phyloP scores from a whole-genome alignment of 2,113 vertebrate genomes.

The Hirundichthys speculiger region DNA sequence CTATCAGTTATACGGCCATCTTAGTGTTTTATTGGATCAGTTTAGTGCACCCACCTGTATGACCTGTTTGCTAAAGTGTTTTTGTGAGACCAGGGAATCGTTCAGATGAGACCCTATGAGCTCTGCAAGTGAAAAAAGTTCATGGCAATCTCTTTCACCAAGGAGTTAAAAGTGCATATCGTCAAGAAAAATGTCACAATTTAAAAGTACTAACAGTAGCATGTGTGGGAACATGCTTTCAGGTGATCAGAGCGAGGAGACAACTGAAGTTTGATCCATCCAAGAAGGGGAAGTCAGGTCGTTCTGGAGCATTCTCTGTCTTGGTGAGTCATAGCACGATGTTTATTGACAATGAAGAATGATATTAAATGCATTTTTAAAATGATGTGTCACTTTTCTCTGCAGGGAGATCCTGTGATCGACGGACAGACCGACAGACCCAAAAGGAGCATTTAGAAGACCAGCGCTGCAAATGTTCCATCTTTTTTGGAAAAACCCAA shows the following conservation, averaged over 20 bases:
- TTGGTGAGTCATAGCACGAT: constrained; percentile 51
- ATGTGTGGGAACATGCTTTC: constrained; percentile 9
- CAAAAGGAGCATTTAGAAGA: constrained; percentile 43
- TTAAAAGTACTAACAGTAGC: too few relatives aligned
- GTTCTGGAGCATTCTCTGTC: constrained; percentile 62
- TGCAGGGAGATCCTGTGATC: constrained; percentile 58
- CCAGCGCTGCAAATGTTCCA: not conserved
- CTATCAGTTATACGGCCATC: constrained; percentile 35
- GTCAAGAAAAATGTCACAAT: too few relatives aligned
- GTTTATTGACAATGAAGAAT: not conserved
- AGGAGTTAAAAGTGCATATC: too few relatives aligned
- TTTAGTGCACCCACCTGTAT: not conserved
- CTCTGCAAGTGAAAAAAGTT: constrained; percentile 4
- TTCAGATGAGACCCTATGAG: not conserved
- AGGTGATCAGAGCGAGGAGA: constrained; percentile 72
- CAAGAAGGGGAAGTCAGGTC: constrained; percentile 52
- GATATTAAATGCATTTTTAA: not conserved
- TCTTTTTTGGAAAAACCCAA: not conserved
- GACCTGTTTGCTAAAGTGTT: constrained; percentile 3
- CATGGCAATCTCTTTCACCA: not conserved
- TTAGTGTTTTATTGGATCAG: constrained; percentile 42
- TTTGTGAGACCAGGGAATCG: not conserved
- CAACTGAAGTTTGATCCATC: constrained; percentile 56
- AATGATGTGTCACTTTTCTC: constrained; percentile 10
- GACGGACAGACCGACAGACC: constrained; percentile 41